phyloP scores from a whole-genome alignment of 2,797 vertebrate genomes.

The Phoeniculus purpureus region DNA sequence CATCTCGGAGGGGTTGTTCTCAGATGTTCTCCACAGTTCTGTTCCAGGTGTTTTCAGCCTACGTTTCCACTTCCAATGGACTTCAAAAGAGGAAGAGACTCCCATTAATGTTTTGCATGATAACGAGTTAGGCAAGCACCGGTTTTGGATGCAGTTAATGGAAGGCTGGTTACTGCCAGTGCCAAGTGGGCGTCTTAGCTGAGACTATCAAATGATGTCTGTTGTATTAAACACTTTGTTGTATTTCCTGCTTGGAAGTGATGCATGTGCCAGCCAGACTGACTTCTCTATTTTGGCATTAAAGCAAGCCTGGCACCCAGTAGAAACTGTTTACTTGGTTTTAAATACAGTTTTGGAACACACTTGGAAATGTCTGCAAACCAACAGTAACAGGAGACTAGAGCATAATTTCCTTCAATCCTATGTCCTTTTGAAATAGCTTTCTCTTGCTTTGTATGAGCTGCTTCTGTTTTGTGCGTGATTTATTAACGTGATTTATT shows the following conservation, averaged over 20 bases:
- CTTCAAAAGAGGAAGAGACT: slow-evolving; percentile 60
- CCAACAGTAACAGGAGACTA: neutral
- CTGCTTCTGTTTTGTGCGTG: neutral
- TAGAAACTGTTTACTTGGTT: slow-evolving; percentile 58
- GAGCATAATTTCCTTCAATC: neutral
- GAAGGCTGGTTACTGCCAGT: slow-evolving; percentile 43
- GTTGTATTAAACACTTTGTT: slow-evolving; percentile 58
- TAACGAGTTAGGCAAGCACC: slow-evolving; percentile 51
- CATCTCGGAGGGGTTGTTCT: slow-evolving; percentile 24
- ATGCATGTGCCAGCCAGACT: slow-evolving; percentile 44
- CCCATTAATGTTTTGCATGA: slow-evolving; percentile 63
- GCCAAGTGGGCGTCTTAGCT: slow-evolving; percentile 50
- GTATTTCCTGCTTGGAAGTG: slow-evolving; percentile 61
- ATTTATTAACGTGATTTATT: neutral
- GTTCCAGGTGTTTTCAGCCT: neutral
- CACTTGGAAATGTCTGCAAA: slow-evolving; percentile 39
- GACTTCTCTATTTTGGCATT: slow-evolving; percentile 49
- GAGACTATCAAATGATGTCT: slow-evolving; percentile 63
- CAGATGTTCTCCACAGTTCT: neutral
- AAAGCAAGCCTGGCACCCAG: neutral
- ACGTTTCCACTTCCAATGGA: neutral
- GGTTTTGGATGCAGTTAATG: slow-evolving; percentile 34
- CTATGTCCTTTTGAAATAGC: slow-evolving; percentile 6
- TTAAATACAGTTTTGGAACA: slow-evolving; percentile 51
- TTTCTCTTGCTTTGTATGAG: neutral